phyloP scores from a whole-genome alignment of 2,888 invertebrate species.

The Entomobrya multifasciata region DNA sequence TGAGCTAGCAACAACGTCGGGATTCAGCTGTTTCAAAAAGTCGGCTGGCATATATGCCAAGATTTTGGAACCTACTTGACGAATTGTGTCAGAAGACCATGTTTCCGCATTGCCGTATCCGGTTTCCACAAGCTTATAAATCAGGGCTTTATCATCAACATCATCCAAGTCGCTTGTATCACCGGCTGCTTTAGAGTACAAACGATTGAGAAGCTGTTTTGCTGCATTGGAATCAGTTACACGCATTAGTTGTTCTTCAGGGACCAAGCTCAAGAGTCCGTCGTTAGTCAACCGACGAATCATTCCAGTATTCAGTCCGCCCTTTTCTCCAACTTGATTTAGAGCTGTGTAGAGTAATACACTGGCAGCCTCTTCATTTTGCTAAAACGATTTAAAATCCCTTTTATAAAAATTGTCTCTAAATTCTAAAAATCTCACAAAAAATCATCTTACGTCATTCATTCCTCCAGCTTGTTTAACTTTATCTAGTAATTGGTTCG shows the following conservation, averaged over 20 bases:
- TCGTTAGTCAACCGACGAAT: slow-evolving; percentile 67
- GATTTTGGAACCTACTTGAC: slow-evolving; percentile 53
- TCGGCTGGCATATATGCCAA: slow-evolving; percentile 72
- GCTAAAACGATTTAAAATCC: slow-evolving; percentile 17
- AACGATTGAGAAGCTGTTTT: slow-evolving; percentile 63
- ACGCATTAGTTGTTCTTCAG: slow-evolving; percentile 79
- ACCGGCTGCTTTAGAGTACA: slow-evolving; percentile 65
- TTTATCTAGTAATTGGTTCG: slow-evolving; percentile 74
- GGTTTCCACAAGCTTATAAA: slow-evolving; percentile 74
- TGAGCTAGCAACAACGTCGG: slow-evolving; percentile 59
- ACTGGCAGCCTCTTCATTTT: slow-evolving; percentile 75
- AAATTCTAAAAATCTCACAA: too few species aligned
- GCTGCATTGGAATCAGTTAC: slow-evolving; percentile 76
- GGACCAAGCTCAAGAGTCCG: slow-evolving; percentile 74
- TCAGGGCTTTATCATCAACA: slow-evolving; percentile 78
- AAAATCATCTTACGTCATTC: slow-evolving; percentile 62
- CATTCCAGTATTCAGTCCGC: slow-evolving; percentile 70
- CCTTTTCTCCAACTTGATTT: slow-evolving; percentile 75
- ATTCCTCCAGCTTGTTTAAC: slow-evolving; percentile 71
- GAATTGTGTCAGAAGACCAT: slow-evolving; percentile 72
- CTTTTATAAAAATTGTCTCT: background rate
- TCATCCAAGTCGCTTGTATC: slow-evolving; percentile 68
- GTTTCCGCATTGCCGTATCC: slow-evolving; percentile 72
- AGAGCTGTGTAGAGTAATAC: slow-evolving; percentile 77
- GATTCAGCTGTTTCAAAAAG: slow-evolving; percentile 67